These are phyloP conservation scores for Epinotia nisella DNA, from an alignment of 2,888 invertebrate species.

Conservation along the genomic window DNA sequence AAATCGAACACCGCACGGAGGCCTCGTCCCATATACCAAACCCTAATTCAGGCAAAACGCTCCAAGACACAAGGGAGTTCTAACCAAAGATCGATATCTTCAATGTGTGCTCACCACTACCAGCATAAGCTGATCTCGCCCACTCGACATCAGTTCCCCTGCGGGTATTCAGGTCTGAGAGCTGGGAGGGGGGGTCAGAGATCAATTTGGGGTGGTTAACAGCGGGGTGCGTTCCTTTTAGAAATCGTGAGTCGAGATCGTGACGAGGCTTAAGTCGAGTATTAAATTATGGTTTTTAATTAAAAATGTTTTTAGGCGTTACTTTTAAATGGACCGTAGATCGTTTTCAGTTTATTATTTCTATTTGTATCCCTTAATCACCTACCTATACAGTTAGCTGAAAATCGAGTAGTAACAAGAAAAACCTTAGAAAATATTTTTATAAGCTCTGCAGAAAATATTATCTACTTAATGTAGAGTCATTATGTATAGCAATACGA, in stretches of 20 bases:
- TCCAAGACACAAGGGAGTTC: constrained; percentile 77
- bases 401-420: no score
- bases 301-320: constrained; percentile 30
- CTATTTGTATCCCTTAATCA: not conserved
- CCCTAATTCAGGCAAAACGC: constrained; percentile 73
- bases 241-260: constrained; percentile 65
- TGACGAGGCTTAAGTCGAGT: constrained; percentile 79
- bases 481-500: no score
- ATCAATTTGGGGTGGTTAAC: constrained; percentile 60
- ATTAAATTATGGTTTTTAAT: constrained; percentile 64
- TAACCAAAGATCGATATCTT: constrained; percentile 81
- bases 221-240: constrained; percentile 75
- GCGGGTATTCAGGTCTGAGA: constrained; percentile 47
- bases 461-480: no score
- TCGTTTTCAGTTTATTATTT: not conserved
- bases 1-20: constrained; percentile 8
- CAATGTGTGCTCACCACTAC: constrained; percentile 70
- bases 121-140: constrained; percentile 66
- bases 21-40: constrained; percentile 70
- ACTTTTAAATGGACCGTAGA: constrained; percentile 4
- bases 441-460: no score
- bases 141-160: constrained; percentile 63
- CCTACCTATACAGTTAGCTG: not conserved
- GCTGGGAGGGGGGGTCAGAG: constrained; percentile 57
- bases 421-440: no score